phyloP scores from a whole-genome alignment of 2,113 vertebrate species.

The Gobio gobio region DNA sequence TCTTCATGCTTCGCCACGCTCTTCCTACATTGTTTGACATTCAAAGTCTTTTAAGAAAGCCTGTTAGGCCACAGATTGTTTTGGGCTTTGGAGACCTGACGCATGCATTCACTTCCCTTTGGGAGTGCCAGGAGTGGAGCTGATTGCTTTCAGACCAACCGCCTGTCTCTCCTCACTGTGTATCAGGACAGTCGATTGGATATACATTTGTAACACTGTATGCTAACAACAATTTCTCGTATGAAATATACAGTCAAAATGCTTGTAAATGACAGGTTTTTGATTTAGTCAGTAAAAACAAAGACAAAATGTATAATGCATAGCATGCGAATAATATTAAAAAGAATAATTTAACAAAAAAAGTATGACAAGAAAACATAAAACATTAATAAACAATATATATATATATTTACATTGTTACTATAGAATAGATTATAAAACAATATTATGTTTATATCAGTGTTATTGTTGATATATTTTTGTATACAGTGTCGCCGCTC shows the following conservation, averaged over 20 bases:
- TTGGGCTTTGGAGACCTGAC: slow-evolving; percentile 73
- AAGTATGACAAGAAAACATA: too few relatives aligned
- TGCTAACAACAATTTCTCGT: not conserved
- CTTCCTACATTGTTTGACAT: slow-evolving; percentile 68
- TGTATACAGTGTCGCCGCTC: too few relatives aligned
- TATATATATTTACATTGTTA: too few relatives aligned
- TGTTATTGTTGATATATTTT: too few relatives aligned
- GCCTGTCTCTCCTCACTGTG: slow-evolving; percentile 6
- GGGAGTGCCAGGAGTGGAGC: slow-evolving; percentile 59
- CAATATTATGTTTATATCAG: too few relatives aligned
- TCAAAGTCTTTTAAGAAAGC: slow-evolving; percentile 65
- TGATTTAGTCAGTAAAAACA: not conserved
- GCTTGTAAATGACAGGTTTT: not conserved
- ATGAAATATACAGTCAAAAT: not conserved
- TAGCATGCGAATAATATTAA: not conserved
- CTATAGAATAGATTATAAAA: too few relatives aligned
- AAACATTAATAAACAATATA: too few relatives aligned
- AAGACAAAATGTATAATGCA: not conserved
- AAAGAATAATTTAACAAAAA: too few relatives aligned
- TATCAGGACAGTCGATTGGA: not conserved
- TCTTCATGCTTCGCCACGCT: slow-evolving; percentile 63
- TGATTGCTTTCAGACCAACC: slow-evolving; percentile 41
- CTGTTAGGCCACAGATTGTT: slow-evolving; percentile 65
- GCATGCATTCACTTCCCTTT: slow-evolving; percentile 51
- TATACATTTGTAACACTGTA: not conserved